Evolutionary conservation across 2,113 vertebrate genomes (phyloP).

Genomic region (Ailurus styani): DNA sequence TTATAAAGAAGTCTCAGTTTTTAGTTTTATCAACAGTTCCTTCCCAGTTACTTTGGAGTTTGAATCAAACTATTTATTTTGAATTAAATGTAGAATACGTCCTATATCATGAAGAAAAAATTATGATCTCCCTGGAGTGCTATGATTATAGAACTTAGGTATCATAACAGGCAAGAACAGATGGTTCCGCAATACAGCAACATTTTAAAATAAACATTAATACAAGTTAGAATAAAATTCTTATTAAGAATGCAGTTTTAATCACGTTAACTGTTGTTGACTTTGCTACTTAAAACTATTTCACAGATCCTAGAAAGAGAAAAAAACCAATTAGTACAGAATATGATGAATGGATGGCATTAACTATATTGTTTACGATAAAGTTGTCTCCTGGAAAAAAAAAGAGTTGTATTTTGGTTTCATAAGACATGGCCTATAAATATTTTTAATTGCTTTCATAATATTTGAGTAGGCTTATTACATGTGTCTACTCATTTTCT

Average conservation of each 20-base stretch:
- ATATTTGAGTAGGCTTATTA: constrained; percentile 76
- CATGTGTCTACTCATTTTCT: constrained; percentile 61
- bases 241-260: constrained; percentile 81
- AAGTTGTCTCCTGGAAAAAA: constrained; percentile 55
- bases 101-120: constrained; percentile 75
- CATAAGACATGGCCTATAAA: constrained; percentile 72
- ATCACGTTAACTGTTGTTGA: constrained; percentile 82
- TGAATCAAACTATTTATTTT: constrained; percentile 75
- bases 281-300: constrained; percentile 77
- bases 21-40: constrained; percentile 63
- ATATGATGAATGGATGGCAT: constrained; percentile 72
- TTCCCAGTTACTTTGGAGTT: constrained; percentile 59
- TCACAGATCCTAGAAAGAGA: constrained; percentile 65
- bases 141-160: constrained; percentile 73
- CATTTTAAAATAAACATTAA: constrained; percentile 85
- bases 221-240: constrained; percentile 78
- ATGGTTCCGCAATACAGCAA: constrained; percentile 76
- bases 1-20: constrained; percentile 37
- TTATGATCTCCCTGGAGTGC: constrained; percentile 73
- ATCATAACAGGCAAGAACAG: constrained; percentile 76
- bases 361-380: constrained; percentile 78
- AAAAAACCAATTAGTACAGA: constrained; percentile 67
- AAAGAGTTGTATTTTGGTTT: constrained; percentile 74
- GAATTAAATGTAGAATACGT: constrained; percentile 67
- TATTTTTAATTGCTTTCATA: constrained; percentile 78